These are phyloP conservation scores for Campoplex capitator DNA, from an alignment of 2,888 invertebrate species.

Conservation along the genomic window DNA sequence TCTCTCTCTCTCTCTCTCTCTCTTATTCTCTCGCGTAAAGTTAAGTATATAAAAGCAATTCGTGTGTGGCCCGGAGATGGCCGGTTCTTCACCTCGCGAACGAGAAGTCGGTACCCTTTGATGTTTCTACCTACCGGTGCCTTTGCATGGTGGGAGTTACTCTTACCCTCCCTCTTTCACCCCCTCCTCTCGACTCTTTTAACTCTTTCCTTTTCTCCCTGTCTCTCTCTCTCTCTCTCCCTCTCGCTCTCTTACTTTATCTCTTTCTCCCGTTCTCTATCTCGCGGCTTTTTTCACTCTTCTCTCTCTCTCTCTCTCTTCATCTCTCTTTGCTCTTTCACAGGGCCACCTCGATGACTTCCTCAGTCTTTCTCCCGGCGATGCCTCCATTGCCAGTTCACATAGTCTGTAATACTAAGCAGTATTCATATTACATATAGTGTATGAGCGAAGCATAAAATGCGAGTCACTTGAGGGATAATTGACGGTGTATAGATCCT, in stretches of 20 bases:
- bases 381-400: slow-evolving; percentile 53
- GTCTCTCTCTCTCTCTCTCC: slow-evolving; percentile 54
- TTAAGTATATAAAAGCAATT: slow-evolving; percentile 84
- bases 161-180: slow-evolving; percentile 64
- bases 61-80: slow-evolving; percentile 85
- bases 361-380: slow-evolving; percentile 47
- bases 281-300: slow-evolving; percentile 23
- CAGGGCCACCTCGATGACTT: slow-evolving; percentile 64
- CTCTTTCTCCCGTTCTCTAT: slow-evolving; percentile 38
- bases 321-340: slow-evolving; percentile 54
- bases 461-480: slow-evolving; percentile 47
- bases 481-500: slow-evolving; percentile 26
- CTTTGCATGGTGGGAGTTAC: slow-evolving; percentile 77
- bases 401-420: slow-evolving; percentile 46
- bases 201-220: slow-evolving; percentile 46
- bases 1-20: neutral
- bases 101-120: slow-evolving; percentile 84
- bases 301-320: slow-evolving; percentile 35
- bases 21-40: slow-evolving; percentile 74
- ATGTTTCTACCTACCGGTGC: slow-evolving; percentile 81
- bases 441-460: slow-evolving; percentile 25
- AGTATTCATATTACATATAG: slow-evolving; percentile 21
- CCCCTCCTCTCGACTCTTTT: slow-evolving; percentile 35
- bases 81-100: slow-evolving; percentile 85
- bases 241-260: slow-evolving; percentile 31